phyloP scores from a whole-genome alignment of 2,113 vertebrate genomes.

The Neotoma lepida region DNA sequence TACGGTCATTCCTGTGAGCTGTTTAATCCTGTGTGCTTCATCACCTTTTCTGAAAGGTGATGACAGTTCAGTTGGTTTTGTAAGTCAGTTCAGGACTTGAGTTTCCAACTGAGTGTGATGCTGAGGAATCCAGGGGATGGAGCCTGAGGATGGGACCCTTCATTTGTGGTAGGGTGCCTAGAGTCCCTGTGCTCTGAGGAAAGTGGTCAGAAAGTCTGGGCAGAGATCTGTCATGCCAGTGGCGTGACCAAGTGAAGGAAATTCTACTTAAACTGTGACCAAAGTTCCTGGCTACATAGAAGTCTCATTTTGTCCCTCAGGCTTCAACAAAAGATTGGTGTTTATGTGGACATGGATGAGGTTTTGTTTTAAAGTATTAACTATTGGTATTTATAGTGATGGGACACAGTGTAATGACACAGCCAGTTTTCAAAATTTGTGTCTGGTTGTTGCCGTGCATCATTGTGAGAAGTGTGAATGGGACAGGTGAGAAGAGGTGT shows the following conservation, averaged over 20 bases:
- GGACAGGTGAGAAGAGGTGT: fast-evolving
- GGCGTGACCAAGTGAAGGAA: not conserved
- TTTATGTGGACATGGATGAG: not conserved
- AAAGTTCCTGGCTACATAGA: not conserved
- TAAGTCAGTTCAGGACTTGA: not conserved
- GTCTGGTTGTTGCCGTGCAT: not conserved
- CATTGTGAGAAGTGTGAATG: not conserved
- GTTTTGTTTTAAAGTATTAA: not conserved
- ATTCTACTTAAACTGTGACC: not conserved
- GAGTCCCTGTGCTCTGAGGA: not conserved
- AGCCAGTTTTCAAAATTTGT: not conserved
- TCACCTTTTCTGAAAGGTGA: slow-evolving; percentile 3
- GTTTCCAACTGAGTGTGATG: not conserved
- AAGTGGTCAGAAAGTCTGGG: not conserved
- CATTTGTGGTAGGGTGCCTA: fast-evolving
- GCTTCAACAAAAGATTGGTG: not conserved
- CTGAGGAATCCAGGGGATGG: not conserved
- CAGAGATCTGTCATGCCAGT: not conserved
- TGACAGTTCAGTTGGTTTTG: not conserved
- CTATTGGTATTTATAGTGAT: not conserved
- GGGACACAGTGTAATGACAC: not conserved
- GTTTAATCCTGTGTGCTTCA: not conserved
- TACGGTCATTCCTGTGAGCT: not conserved
- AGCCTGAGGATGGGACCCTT: not conserved
- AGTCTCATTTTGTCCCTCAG: not conserved